These are phyloP conservation scores for Drosophila setifemur DNA, from an alignment of 1,140 invertebrate genomes.

Conservation along the genomic window DNA sequence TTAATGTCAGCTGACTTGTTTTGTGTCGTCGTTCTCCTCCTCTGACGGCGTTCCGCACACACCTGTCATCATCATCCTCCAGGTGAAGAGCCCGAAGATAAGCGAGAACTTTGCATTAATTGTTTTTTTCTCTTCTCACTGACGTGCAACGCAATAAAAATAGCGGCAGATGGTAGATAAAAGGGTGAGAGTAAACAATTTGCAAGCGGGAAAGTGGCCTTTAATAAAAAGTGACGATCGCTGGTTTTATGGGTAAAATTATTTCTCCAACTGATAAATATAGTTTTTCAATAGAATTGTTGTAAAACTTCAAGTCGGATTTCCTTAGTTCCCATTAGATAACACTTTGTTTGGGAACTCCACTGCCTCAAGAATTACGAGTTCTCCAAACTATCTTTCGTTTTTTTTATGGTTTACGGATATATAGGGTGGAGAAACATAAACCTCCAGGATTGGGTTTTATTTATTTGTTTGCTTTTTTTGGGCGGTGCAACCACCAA, in stretches of 20 bases:
- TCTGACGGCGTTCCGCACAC: constrained; percentile 10
- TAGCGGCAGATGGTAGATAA: constrained; percentile 24
- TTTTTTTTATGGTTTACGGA: constrained; percentile 19
- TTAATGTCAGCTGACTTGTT: constrained; percentile 66
- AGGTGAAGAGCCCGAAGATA: constrained; percentile 22
- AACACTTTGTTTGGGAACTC: no score
- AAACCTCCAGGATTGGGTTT: constrained; percentile 11
- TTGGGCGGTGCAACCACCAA: constrained; percentile 17
- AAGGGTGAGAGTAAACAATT: constrained; percentile 15
- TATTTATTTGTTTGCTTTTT: constrained; percentile 10
- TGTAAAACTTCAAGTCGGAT: no score
- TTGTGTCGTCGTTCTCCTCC: background rate
- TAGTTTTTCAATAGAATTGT: no score
- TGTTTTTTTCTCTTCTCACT: constrained; percentile 11
- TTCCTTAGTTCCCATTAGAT: no score
- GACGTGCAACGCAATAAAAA: constrained; percentile 17
- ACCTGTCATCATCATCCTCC: constrained; percentile 31
- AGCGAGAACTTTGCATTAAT: constrained; percentile 23
- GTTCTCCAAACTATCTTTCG: no score
- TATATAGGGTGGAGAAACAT: constrained; percentile 17
- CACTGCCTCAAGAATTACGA: no score
- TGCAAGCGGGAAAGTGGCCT: background rate
- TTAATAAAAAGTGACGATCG: background rate
- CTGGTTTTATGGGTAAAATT: background rate
- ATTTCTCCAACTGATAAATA: no score